phyloP scores from a whole-genome alignment of 2,888 invertebrate genomes.

The Drepanosiphum platanoidis region DNA sequence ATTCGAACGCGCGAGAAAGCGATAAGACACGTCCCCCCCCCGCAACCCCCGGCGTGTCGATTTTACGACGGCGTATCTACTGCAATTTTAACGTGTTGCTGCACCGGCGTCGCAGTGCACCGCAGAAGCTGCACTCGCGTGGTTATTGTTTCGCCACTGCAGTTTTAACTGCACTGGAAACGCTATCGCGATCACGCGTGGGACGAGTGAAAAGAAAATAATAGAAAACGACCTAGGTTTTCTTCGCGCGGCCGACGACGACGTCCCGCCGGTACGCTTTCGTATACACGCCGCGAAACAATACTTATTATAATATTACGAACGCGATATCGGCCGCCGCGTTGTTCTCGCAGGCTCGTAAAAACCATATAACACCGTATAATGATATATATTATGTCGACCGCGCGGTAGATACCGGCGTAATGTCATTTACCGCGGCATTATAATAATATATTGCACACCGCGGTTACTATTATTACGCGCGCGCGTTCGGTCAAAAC shows the following conservation, averaged over 20 bases:
- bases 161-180: not conserved
- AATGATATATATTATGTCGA: too few species aligned
- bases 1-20: not conserved
- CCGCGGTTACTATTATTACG: too few species aligned
- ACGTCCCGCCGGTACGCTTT: not conserved
- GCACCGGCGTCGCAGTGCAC: not conserved
- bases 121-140: not conserved
- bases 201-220: not conserved
- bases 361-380: too few species aligned
- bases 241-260: not conserved
- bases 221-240: not conserved
- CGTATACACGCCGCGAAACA: not conserved
- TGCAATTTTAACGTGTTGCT: not conserved
- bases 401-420: too few species aligned
- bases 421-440: not conserved
- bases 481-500: not conserved
- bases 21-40: not conserved
- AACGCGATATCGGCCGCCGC: too few species aligned
- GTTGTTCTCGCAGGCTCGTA: not conserved
- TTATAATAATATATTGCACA: not conserved
- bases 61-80: not conserved
- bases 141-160: not conserved
- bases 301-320: not conserved
- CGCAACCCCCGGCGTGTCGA: slow-evolving; percentile 3
- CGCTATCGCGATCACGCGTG: not conserved